Evolutionary conservation across 2,113 vertebrate genomes (phyloP), one percentile per base, ranked within the genome.

Genomic region (Oreocharis arfaki): DNA sequence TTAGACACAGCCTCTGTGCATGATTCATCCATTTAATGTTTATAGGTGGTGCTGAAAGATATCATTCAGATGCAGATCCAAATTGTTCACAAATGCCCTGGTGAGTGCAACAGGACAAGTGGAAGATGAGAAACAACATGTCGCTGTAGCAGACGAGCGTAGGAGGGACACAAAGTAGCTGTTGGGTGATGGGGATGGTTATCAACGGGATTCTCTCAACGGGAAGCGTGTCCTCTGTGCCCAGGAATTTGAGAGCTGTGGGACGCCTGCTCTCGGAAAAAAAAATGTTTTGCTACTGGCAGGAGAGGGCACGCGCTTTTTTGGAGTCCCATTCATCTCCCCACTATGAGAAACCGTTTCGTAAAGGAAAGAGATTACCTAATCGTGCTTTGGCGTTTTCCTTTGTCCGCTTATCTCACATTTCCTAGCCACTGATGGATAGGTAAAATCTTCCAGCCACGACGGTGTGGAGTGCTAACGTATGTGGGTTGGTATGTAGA

Each of bases 11-110:
- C 16, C 32, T 56, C 7, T 19, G 35, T 42, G n/a, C 30, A 33
- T 96, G 95, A 96, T 75, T 96, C 96, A 96, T 57, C 39, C 59
- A 63, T 83, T 91, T 91, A 89, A 84, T 69, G 89, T 93, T 96
- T 90, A 41, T 50, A 82, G 12, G 18, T 80, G 55, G 82, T 94
- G 94, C 70, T 94, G 95, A 97, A 93, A 93, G 93, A 87, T 80
- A 52, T 50, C 30, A 27, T 50, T 88, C 83, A 60, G 56, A 60
- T 64, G 71, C 68, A 80, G 79, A 84, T 85, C 57, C 88, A 93
- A 53, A 78, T 76, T 89, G 41, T 22, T 92, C 95, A 68, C 68
- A 92, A 86, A 89, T 90, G 80, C 61, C 64, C 63, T 1, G 0
- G 67, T 4, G 60, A 95, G 71, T 83, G 56, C 53, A 76, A 60